These are phyloP conservation scores for Melinopterus prodromus DNA, from an alignment of 2,888 invertebrate genomes.

Conservation along the genomic window DNA sequence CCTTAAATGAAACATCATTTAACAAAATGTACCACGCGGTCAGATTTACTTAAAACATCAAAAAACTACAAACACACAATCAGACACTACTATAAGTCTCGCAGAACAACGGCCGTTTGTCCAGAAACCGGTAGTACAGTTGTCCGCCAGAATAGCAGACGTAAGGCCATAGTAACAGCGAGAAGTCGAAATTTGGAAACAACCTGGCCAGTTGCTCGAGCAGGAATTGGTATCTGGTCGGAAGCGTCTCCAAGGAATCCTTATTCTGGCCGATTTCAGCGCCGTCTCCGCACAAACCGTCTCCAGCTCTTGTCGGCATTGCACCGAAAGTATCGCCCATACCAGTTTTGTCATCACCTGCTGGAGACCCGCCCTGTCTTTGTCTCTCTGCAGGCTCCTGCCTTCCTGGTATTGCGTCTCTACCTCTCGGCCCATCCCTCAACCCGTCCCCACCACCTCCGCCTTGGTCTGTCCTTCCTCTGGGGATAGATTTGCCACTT, in stretches of 20 bases:
- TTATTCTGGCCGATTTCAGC: background rate
- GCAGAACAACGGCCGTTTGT: slow-evolving; percentile 42
- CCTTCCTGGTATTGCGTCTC: background rate
- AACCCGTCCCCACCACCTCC: background rate
- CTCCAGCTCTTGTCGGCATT: background rate
- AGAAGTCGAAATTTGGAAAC: slow-evolving; percentile 51
- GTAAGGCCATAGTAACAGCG: slow-evolving; percentile 52
- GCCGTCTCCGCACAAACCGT: background rate
- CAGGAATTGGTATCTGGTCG: slow-evolving; percentile 48
- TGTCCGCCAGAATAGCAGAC: slow-evolving; percentile 54
- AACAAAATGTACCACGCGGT: background rate
- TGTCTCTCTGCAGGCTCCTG: background rate
- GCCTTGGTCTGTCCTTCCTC: background rate
- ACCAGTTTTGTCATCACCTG: background rate
- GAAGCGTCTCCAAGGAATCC: slow-evolving; percentile 38
- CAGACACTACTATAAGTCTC: slow-evolving; percentile 46
- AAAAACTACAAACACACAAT: background rate
- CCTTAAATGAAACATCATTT: too few species aligned
- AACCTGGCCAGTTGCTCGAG: slow-evolving; percentile 49
- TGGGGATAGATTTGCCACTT: too few species aligned
- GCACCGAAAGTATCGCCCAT: slow-evolving; percentile 11
- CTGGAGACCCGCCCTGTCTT: background rate
- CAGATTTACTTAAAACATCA: background rate
- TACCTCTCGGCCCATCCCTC: background rate
- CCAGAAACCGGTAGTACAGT: slow-evolving; percentile 54